Percentiles rank a stretch among this genome's conserved stretches.
Evolutionary conservation across 2,888 invertebrate genomes (phyloP).

Genomic region (Limnephilus rhombicus): DNA sequence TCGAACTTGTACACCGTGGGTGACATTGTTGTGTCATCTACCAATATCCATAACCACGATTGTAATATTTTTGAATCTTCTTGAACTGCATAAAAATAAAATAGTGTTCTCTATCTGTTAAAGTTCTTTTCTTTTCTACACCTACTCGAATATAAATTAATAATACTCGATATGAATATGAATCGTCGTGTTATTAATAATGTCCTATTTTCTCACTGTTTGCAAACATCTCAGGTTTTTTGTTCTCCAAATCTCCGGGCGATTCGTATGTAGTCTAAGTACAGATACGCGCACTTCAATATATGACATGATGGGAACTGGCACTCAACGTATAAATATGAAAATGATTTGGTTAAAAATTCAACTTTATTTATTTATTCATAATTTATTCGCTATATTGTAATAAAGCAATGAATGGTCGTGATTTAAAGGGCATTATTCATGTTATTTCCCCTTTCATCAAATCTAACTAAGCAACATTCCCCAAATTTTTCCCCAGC

Average conservation of each 20-base stretch:
- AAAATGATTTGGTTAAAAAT: too few species aligned
- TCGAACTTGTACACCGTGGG: slow-evolving; percentile 28
- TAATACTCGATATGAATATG: background rate
- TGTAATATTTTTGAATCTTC: background rate
- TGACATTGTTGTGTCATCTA: slow-evolving; percentile 17
- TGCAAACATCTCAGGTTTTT: too few species aligned
- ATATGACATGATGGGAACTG: too few species aligned
- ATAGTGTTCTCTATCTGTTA: background rate
- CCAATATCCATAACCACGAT: slow-evolving; percentile 34
- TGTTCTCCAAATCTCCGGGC: too few species aligned
- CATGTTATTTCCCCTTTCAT: background rate
- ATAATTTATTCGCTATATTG: too few species aligned
- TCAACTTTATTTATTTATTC: too few species aligned
- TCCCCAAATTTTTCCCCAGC: background rate
- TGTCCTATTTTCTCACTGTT: too few species aligned
- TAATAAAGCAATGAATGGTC: too few species aligned
- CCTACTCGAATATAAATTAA: background rate
- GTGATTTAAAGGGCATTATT: too few species aligned
- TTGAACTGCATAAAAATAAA: background rate
- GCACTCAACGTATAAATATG: too few species aligned
- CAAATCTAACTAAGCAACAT: background rate
- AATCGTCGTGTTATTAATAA: background rate
- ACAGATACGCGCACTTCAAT: too few species aligned
- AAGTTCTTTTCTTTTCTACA: background rate
- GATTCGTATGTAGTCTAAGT: too few species aligned